These are phyloP conservation scores for Cancer borealis DNA, from an alignment of 2,888 invertebrate species.

Conservation along the genomic window DNA sequence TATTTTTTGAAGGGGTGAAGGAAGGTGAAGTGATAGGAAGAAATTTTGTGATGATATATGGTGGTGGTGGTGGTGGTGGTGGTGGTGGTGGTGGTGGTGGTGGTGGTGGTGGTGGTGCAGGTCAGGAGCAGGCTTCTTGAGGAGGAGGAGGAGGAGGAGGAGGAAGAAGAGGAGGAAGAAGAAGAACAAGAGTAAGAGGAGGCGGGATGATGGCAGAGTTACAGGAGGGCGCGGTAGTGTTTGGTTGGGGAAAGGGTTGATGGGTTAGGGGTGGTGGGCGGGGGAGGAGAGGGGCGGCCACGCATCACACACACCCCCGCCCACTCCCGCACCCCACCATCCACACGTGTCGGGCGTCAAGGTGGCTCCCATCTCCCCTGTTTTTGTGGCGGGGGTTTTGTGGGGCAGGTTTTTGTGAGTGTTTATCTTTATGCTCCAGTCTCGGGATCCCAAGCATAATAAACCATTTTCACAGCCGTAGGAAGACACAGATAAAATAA, in stretches of 20 bases:
- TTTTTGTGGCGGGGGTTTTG: slow-evolving; percentile 55
- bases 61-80: slow-evolving; percentile 8
- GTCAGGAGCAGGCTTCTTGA: not conserved
- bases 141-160: not conserved
- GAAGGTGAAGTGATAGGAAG: not conserved
- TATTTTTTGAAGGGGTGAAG: not conserved
- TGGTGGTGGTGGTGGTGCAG: not conserved
- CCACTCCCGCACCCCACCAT: not conserved
- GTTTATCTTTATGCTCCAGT: slow-evolving; percentile 64
- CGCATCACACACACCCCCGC: not conserved
- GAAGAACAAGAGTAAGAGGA: not conserved
- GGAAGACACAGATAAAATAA: slow-evolving; percentile 58
- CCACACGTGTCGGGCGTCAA: slow-evolving; percentile 50
- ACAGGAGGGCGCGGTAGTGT: slow-evolving; percentile 6
- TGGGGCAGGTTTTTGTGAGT: slow-evolving; percentile 60
- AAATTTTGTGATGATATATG: not conserved
- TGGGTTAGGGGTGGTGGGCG: not conserved
- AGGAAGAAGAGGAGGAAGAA: not conserved
- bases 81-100: not conserved
- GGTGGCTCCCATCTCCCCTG: slow-evolving; percentile 9
- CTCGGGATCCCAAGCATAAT: slow-evolving; percentile 52
- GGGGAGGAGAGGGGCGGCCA: not conserved
- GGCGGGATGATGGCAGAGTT: not conserved
- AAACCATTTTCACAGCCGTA: slow-evolving; percentile 62
- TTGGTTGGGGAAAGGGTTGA: not conserved